Evolutionary conservation across 2,888 invertebrate genomes (phyloP).

Genomic region (Ectemnius continuus): DNA sequence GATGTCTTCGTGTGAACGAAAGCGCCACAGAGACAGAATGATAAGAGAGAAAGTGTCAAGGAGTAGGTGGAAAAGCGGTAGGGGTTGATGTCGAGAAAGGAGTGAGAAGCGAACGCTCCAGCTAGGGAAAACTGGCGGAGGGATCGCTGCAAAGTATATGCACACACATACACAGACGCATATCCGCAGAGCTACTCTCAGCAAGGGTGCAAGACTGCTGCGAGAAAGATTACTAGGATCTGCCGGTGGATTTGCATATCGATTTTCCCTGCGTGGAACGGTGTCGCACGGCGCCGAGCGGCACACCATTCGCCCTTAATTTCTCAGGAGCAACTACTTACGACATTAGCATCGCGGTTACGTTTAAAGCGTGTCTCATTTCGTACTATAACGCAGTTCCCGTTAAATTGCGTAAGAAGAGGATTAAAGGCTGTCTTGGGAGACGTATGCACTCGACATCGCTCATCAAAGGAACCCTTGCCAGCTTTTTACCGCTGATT

Average conservation of each 20-base stretch:
- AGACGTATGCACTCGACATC: too few species aligned
- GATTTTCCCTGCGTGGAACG: constrained; percentile 67
- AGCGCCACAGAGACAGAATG: constrained; percentile 41
- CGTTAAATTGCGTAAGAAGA: constrained; percentile 28
- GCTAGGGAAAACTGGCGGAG: constrained; percentile 6
- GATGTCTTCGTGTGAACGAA: constrained; percentile 30
- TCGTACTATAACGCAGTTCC: constrained; percentile 16
- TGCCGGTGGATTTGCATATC: constrained; percentile 77
- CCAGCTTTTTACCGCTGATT: too few species aligned
- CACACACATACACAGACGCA: too few species aligned
- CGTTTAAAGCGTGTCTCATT: constrained; percentile 48
- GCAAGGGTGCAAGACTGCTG: constrained; percentile 48
- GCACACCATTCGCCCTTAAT: constrained; percentile 74
- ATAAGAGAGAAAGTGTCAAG: constrained; percentile 40
- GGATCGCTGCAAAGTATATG: background rate
- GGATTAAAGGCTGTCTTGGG: background rate
- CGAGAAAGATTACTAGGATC: constrained; percentile 75
- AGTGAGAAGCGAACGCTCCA: constrained; percentile 8
- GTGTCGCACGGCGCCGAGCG: constrained; percentile 66
- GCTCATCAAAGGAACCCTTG: too few species aligned
- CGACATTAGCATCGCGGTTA: constrained; percentile 55
- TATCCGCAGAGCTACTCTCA: too few species aligned
- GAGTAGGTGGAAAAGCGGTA: constrained; percentile 1
- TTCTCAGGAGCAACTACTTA: constrained; percentile 48
- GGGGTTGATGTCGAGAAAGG: constrained; percentile 1